A percentile compares a stretch with the other conserved stretches of the same genome.
phyloP scores from a whole-genome alignment of 2,888 invertebrate genomes.

The Hofmannophila pseudospretella region DNA sequence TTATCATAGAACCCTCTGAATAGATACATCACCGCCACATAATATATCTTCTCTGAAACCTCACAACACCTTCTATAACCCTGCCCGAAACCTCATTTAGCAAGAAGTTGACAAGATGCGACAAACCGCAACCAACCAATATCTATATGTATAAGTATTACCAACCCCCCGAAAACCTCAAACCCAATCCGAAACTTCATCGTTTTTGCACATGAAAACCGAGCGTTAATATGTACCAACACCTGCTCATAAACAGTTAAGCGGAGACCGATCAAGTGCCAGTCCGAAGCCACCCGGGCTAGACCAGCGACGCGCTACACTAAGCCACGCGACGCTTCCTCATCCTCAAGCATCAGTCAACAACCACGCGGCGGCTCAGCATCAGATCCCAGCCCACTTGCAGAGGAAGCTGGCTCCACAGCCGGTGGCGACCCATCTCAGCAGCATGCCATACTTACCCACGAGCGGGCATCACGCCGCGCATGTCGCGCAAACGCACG shows the following conservation, averaged over 20 bases:
- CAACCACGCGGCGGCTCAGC: slow-evolving; percentile 31
- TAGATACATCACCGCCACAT: too few relatives aligned
- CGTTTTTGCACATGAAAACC: too few relatives aligned
- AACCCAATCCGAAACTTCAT: too few relatives aligned
- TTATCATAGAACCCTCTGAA: too few relatives aligned
- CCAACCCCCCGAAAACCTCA: too few relatives aligned
- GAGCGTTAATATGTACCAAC: too few relatives aligned
- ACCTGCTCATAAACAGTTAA: too few relatives aligned
- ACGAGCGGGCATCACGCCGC: slow-evolving; percentile 36
- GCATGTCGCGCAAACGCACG: slow-evolving; percentile 30
- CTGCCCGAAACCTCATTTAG: too few relatives aligned
- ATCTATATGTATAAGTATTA: background rate
- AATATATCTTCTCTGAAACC: too few relatives aligned
- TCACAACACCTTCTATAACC: too few relatives aligned
- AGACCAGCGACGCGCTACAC: slow-evolving; percentile 48
- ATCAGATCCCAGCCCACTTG: slow-evolving; percentile 36
- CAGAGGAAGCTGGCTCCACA: slow-evolving; percentile 33
- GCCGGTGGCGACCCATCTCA: slow-evolving; percentile 52
- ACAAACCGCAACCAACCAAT: too few relatives aligned
- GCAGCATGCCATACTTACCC: slow-evolving; percentile 60
- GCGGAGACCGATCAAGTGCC: slow-evolving; percentile 52
- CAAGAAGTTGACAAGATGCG: too few relatives aligned
- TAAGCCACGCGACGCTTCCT: slow-evolving; percentile 24
- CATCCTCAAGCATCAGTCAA: slow-evolving; percentile 18
- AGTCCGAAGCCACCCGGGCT: slow-evolving; percentile 48